Evolutionary conservation across 1,140 invertebrate genomes (phyloP), one percentile per base, ranked within the genome.

Genomic region (Atta colombica): DNA sequence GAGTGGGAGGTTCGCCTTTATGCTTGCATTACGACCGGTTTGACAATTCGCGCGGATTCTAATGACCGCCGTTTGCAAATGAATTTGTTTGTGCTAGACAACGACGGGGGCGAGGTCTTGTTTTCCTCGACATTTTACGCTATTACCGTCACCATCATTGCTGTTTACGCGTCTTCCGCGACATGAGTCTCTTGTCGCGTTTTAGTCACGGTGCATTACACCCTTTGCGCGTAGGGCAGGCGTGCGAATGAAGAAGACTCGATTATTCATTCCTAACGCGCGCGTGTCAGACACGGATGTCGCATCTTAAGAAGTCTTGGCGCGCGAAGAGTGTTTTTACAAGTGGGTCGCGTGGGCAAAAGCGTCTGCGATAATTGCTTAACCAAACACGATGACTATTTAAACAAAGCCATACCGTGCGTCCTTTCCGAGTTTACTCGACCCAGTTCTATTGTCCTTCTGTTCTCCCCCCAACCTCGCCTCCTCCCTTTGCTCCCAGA

Each of bases 161-260:
- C 80, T 84, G 80, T 84, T 84, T 84, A 84, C 80, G 69, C 80
- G 69, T 69, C 28, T 84, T 84, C 80, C 80, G 80, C 80, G 80
- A 84, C 55, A 4, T 75, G 80, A 74, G 12, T 63, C 25, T 12
- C 68, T 49, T 55, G 78, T 18, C 66, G 53, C 68, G 55, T 39
- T 84, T 84, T 75, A 84, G 25, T 84, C 80, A 84, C 80, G 80
- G 69, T 69, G 69, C 80, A 84, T 84, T 75, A 75, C 80, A 74
- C 80, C 80, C 55, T 84, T 84, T 84, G 68, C 69, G 25, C 69
- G 80, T 31, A 84, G 55, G 69, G 69, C 14, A 84, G 69, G 39
- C 69, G 55, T 82, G 55, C 80, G 55, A 75, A 71, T 25, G 69
- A 61, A 63, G 80, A 84, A 75, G 25, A 84, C 80, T 84, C 80